These are phyloP conservation scores for Abrostola triplasia DNA, from an alignment of 2,888 invertebrate species.

Conservation along the genomic window DNA sequence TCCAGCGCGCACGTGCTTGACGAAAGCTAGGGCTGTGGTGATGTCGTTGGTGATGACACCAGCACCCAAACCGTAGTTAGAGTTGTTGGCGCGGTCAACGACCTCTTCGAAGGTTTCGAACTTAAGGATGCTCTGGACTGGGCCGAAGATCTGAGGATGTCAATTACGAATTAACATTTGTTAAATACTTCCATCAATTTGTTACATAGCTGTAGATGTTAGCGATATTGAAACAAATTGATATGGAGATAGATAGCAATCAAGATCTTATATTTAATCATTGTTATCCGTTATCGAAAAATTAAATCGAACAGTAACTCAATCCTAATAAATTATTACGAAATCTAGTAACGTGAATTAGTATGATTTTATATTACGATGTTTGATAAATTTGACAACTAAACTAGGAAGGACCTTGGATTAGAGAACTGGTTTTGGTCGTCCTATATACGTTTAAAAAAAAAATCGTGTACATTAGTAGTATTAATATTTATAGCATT, in stretches of 20 bases:
- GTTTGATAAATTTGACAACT: neutral
- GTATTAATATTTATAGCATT: too few relatives aligned
- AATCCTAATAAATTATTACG: too few relatives aligned
- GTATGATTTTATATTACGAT: too few relatives aligned
- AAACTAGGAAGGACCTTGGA: neutral
- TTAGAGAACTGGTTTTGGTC: neutral
- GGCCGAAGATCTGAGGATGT: constrained; percentile 94
- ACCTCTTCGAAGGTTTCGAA: constrained; percentile 94
- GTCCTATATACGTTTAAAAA: neutral
- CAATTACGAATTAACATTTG: neutral
- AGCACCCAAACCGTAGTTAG: constrained; percentile 95
- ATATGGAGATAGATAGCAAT: too few relatives aligned
- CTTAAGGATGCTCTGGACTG: constrained; percentile 96
- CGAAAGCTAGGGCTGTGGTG: constrained; percentile 92
- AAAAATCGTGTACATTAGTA: too few relatives aligned
- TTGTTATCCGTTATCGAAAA: too few relatives aligned
- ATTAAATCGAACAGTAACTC: too few relatives aligned
- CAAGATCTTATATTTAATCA: too few relatives aligned
- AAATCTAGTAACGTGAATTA: too few relatives aligned
- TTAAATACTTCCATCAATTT: too few relatives aligned
- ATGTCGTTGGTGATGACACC: constrained; percentile 96
- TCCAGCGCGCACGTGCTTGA: constrained; percentile 93
- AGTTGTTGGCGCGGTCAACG: constrained; percentile 94
- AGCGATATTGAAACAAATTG: neutral
- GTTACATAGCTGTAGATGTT: too few relatives aligned